Conservation (phyloP, 2,888 invertebrate genomes). For the Microplitis deprimator region DNA sequence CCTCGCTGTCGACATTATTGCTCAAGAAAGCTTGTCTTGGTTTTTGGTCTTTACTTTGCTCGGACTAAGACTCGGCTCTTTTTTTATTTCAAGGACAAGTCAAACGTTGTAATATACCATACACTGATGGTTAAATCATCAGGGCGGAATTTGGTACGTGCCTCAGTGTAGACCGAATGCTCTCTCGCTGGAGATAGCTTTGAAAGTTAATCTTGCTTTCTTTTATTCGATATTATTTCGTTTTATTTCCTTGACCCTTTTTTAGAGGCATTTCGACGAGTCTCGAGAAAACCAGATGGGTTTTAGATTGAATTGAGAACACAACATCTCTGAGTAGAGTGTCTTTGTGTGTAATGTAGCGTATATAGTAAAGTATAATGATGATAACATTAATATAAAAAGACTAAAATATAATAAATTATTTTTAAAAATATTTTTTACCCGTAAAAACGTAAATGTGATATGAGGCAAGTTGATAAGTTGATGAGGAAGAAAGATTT, state of each 20-base stretch:
- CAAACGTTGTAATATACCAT: neutral
- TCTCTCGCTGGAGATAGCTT: constrained; percentile 5
- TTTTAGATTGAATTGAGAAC: constrained; percentile 7
- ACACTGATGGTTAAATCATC: neutral
- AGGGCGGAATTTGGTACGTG: neutral
- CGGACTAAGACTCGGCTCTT: neutral
- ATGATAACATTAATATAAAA: neutral
- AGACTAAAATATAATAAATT: neutral
- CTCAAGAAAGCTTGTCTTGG: neutral
- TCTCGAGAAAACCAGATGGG: constrained; percentile 5
- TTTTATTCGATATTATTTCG: constrained; percentile 8
- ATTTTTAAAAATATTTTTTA: no score
- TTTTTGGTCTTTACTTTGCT: neutral
- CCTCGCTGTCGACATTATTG: neutral
- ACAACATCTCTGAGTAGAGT: neutral
- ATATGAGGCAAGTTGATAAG: no score
- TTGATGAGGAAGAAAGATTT: no score
- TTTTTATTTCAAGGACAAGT: neutral
- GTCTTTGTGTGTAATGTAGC: neutral
- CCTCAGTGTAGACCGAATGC: neutral
- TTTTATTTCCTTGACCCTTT: constrained; percentile 16
- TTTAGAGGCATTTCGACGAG: neutral
- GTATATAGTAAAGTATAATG: neutral
- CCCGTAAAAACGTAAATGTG: no score
- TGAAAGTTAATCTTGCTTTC: constrained; percentile 20